These are phyloP conservation scores for Stegostoma tigrinum DNA, from an alignment of 2,113 vertebrate species.

Conservation along the genomic window DNA sequence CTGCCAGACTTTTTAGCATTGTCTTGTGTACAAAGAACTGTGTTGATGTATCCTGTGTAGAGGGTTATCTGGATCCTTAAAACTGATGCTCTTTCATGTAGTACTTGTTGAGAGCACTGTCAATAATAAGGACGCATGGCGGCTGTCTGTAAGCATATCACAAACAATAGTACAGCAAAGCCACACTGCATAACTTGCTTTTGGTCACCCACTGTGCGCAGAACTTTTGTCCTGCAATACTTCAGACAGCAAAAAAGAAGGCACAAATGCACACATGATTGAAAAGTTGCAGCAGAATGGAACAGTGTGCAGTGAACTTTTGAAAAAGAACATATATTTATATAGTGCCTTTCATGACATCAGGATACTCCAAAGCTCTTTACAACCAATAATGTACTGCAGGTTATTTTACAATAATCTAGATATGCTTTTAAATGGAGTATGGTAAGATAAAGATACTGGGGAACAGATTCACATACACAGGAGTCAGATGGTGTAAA, in stretches of 20 bases:
- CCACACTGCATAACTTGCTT: neutral
- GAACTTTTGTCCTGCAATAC: constrained; percentile 7
- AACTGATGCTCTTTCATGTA: constrained; percentile 53
- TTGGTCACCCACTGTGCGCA: neutral
- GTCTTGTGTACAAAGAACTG: constrained; percentile 59
- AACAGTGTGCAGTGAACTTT: neutral
- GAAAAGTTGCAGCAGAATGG: neutral
- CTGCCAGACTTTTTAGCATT: constrained; percentile 65
- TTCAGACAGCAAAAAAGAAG: neutral
- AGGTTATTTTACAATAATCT: neutral
- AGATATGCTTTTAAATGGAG: neutral
- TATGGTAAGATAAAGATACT: neutral
- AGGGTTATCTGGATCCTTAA: constrained; percentile 45
- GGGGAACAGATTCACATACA: neutral
- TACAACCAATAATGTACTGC: neutral
- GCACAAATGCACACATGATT: neutral
- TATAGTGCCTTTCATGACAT: neutral
- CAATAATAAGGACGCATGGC: constrained; percentile 32
- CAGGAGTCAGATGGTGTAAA: neutral
- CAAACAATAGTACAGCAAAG: neutral
- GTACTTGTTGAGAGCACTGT: constrained; percentile 28
- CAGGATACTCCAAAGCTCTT: neutral
- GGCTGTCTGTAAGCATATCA: constrained; percentile 14
- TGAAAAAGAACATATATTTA: neutral
- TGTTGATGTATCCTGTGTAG: constrained; percentile 51